Conservation (phyloP, 2,797 vertebrate species). For the Craterocephalus amniculus region DNA sequence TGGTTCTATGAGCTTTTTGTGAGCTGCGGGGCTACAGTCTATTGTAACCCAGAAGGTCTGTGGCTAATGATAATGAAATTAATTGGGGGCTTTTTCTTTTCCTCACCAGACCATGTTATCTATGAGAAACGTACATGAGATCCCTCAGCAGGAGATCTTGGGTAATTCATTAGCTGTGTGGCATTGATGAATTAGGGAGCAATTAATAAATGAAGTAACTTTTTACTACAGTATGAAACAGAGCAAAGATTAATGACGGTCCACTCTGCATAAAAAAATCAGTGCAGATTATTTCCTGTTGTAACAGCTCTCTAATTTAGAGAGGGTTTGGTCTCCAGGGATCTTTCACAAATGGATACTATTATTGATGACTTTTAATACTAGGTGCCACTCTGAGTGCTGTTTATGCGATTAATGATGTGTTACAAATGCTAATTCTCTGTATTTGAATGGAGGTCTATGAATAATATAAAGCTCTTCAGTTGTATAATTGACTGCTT, state of each 20-base stretch:
- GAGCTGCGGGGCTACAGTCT: conserved; percentile 54
- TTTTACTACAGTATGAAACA: conserved; percentile 62
- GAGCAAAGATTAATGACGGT: conserved; percentile 68
- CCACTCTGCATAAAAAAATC: conserved; percentile 66
- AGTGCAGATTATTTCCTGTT: conserved; percentile 62
- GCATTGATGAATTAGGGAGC: conserved; percentile 80
- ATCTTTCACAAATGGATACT: conserved; percentile 55
- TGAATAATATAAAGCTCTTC: conserved; percentile 68
- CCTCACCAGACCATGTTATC: conserved; percentile 51
- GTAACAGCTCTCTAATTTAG: conserved; percentile 48
- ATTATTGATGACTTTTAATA: conserved; percentile 59
- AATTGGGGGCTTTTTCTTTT: conserved; percentile 39
- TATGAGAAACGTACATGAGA: conserved; percentile 63
- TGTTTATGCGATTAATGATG: conserved; percentile 63
- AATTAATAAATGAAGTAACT: conserved; percentile 77
- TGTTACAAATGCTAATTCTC: conserved; percentile 65
- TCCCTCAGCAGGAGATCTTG: conserved; percentile 69
- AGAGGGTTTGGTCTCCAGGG: conserved; percentile 52
- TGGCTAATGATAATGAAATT: conserved; percentile 70
- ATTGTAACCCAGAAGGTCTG: conserved; percentile 58
- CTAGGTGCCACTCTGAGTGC: conserved; percentile 61
- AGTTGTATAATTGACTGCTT: conserved; percentile 64
- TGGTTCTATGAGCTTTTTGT: conserved; percentile 57
- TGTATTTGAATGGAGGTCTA: conserved; percentile 49
- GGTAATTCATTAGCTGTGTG: conserved; percentile 77